These are phyloP conservation scores for Merodon equestris DNA, from an alignment of 2,888 invertebrate genomes.

Conservation along the genomic window DNA sequence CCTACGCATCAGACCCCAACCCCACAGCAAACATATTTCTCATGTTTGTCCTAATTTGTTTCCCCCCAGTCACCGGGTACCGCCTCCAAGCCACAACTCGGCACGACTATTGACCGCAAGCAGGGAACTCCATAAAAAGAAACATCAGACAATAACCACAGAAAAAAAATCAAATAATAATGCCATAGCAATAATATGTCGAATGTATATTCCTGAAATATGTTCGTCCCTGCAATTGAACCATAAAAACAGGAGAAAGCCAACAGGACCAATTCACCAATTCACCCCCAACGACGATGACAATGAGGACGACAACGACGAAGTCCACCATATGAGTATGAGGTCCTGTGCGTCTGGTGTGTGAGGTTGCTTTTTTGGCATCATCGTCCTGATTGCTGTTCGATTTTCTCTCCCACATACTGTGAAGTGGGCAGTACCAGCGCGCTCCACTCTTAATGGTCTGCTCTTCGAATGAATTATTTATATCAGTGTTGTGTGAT, in stretches of 20 bases:
- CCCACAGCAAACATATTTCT: constrained; percentile 55
- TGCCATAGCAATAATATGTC: neutral
- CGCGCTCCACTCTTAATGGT: constrained; percentile 67
- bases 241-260: constrained; percentile 46
- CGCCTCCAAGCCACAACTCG: constrained; percentile 53
- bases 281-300: constrained; percentile 58
- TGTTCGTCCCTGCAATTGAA: constrained; percentile 68
- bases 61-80: constrained; percentile 40
- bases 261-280: constrained; percentile 61
- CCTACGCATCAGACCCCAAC: constrained; percentile 9
- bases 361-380: constrained; percentile 59
- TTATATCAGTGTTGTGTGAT: constrained; percentile 54
- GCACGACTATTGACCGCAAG: constrained; percentile 48
- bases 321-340: constrained; percentile 16
- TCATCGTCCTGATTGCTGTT: constrained; percentile 68
- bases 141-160: constrained; percentile 22
- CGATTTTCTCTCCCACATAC: constrained; percentile 70
- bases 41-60: constrained; percentile 63
- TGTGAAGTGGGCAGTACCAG: constrained; percentile 70
- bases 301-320: constrained; percentile 24
- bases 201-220: constrained; percentile 59
- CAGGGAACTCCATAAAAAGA: constrained; percentile 33
- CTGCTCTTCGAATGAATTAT: constrained; percentile 69
- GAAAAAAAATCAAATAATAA: constrained; percentile 47
- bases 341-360: constrained; percentile 6